Percentiles rank a stretch among this genome's conserved stretches.
These are phyloP conservation scores for Coenonympha glycerion DNA, from an alignment of 2,888 invertebrate species.

Conservation along the genomic window DNA sequence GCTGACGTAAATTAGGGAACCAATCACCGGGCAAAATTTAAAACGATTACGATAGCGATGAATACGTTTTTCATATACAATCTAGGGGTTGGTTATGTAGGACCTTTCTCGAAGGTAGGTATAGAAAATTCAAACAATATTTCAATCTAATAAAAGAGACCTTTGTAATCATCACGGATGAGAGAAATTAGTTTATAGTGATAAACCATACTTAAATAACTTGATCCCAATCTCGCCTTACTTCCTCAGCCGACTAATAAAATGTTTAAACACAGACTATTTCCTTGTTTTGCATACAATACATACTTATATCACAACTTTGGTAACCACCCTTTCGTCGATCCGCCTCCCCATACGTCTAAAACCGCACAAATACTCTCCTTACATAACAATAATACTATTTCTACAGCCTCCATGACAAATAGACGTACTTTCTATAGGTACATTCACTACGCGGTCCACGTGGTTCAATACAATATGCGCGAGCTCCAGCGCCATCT, in stretches of 20 bases:
- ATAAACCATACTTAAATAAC: neutral
- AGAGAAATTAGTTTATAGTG: too few relatives aligned
- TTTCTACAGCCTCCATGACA: conserved; percentile 54
- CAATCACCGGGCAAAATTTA: too few relatives aligned
- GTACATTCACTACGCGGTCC: conserved; percentile 35
- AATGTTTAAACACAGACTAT: conserved; percentile 49
- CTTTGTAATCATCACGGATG: too few relatives aligned
- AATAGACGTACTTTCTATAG: conserved; percentile 36
- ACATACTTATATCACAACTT: conserved; percentile 63
- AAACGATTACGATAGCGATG: too few relatives aligned
- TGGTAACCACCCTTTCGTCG: conserved; percentile 65
- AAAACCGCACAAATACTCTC: conserved; percentile 67
- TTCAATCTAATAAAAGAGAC: too few relatives aligned
- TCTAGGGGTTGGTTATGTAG: too few relatives aligned
- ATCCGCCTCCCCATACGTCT: conserved; percentile 52
- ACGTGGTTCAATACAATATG: conserved; percentile 69
- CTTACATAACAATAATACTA: conserved; percentile 74
- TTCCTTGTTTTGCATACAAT: conserved; percentile 50
- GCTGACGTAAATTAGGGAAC: too few relatives aligned
- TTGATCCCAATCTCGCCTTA: neutral
- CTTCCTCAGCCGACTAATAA: conserved; percentile 8
- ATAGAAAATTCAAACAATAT: too few relatives aligned
- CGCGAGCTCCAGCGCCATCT: conserved; percentile 55
- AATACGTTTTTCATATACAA: too few relatives aligned
- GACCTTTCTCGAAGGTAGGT: too few relatives aligned